A percentile compares a stretch with the other conserved stretches of the same genome.
Evolutionary conservation across 1,140 invertebrate genomes (phyloP).

Genomic region (Drosophila mauritiana): DNA sequence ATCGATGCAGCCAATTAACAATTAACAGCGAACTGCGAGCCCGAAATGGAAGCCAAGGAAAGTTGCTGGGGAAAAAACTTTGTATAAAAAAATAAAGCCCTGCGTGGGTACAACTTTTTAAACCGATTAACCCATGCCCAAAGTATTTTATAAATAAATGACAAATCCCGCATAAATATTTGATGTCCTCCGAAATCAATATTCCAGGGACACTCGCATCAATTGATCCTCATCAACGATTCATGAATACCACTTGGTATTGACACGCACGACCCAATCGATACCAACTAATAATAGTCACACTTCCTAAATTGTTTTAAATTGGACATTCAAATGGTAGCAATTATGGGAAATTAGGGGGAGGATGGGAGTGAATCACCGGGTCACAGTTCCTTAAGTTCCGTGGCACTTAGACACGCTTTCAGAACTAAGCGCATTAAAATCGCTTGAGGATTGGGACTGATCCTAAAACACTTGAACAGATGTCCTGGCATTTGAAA

Average conservation of each 20-base stretch:
- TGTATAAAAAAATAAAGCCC: slow-evolving; percentile 23
- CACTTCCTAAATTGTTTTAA: slow-evolving; percentile 13
- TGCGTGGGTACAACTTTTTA: slow-evolving; percentile 25
- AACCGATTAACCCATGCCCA: slow-evolving; percentile 30
- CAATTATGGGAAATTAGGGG: slow-evolving; percentile 22
- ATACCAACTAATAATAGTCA: slow-evolving; percentile 27
- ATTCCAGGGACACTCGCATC: slow-evolving; percentile 10
- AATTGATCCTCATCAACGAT: slow-evolving; percentile 26
- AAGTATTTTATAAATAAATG: slow-evolving; percentile 39
- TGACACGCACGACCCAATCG: slow-evolving; percentile 17
- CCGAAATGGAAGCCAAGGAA: slow-evolving; percentile 31
- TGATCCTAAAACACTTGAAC: slow-evolving; percentile 70
- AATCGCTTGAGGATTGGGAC: slow-evolving; percentile 49
- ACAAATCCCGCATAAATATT: slow-evolving; percentile 20
- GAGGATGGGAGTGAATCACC: neutral
- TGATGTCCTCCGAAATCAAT: slow-evolving; percentile 8
- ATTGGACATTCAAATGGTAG: slow-evolving; percentile 29
- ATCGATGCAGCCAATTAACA: slow-evolving; percentile 80
- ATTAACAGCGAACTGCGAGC: slow-evolving; percentile 59
- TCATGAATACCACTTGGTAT: slow-evolving; percentile 3
- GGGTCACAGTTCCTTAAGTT: slow-evolving; percentile 12
- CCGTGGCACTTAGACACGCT: slow-evolving; percentile 3
- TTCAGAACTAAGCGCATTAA: slow-evolving; percentile 39
- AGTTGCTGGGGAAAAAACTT: slow-evolving; percentile 34
- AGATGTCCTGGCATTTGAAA: slow-evolving; percentile 82